Conservation (phyloP, 2,888 invertebrate genomes). For the Calephelis perditalis region DNA sequence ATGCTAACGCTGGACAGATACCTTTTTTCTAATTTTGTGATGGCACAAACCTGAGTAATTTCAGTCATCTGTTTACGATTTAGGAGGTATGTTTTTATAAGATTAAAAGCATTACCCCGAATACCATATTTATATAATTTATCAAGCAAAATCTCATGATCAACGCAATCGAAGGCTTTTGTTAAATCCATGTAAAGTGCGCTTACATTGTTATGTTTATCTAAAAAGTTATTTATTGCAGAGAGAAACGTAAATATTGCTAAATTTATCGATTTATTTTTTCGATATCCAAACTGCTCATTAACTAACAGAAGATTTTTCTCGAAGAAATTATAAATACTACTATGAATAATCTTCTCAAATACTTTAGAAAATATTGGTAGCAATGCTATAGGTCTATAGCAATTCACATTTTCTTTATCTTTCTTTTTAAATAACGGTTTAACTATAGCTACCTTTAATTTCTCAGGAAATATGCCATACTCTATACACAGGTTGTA, state of each 20-base stretch:
- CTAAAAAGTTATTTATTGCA: no score
- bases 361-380: no score
- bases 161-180: background rate
- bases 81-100: background rate
- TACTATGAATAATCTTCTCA: no score
- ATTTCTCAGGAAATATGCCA: background rate
- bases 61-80: background rate
- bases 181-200: no score
- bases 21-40: background rate
- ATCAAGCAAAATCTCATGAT: background rate
- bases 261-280: no score
- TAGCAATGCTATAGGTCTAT: slow-evolving; percentile 7
- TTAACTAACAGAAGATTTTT: no score
- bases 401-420: background rate
- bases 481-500: background rate
- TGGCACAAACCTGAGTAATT: background rate
- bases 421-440: slow-evolving; percentile 1
- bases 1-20: background rate
- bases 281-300: no score
- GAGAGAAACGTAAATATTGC: no score
- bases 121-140: background rate
- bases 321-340: no score
- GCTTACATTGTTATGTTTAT: no score
- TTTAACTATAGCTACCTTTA: background rate
- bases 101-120: background rate